phyloP scores from a whole-genome alignment of 2,888 invertebrate genomes.

The Drosophila fulvimacula region DNA sequence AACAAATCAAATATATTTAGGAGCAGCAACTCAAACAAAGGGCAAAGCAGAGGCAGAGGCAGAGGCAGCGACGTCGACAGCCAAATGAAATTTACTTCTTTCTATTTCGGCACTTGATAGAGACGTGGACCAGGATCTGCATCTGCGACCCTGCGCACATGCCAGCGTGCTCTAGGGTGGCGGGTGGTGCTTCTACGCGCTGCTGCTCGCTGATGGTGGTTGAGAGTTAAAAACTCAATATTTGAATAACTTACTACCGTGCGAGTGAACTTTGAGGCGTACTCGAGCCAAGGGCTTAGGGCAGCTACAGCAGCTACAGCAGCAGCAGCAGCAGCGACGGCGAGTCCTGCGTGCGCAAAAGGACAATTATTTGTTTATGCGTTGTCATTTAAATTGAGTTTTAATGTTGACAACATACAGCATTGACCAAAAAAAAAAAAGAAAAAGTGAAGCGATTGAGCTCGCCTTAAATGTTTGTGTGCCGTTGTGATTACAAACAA shows the following conservation, averaged over 20 bases:
- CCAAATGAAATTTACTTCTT: slow-evolving; percentile 71
- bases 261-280: slow-evolving; percentile 73
- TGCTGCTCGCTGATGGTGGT: slow-evolving; percentile 10
- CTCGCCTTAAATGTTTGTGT: slow-evolving; percentile 46
- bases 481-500: slow-evolving; percentile 62
- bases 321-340: not conserved
- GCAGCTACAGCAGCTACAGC: not conserved
- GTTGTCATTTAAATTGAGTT: slow-evolving; percentile 84
- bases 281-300: slow-evolving; percentile 45
- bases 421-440: slow-evolving; percentile 52
- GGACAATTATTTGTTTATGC: slow-evolving; percentile 84
- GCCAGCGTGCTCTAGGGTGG: slow-evolving; percentile 23
- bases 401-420: slow-evolving; percentile 78
- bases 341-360: slow-evolving; percentile 63
- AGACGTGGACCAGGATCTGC: slow-evolving; percentile 25
- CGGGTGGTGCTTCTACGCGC: not conserved
- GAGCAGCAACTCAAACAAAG: slow-evolving; percentile 71
- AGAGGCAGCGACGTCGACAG: slow-evolving; percentile 16
- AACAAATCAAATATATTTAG: slow-evolving; percentile 81
- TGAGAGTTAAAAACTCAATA: slow-evolving; percentile 78
- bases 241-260: slow-evolving; percentile 81
- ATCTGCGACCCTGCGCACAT: slow-evolving; percentile 69
- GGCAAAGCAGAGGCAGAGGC: slow-evolving; percentile 25
- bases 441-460: not conserved
- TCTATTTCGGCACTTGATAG: slow-evolving; percentile 47